A percentile compares a stretch with the other conserved stretches of the same genome.
These are phyloP conservation scores for Centrocercus urophasianus DNA, from an alignment of 2,113 vertebrate species.

Conservation along the genomic window DNA sequence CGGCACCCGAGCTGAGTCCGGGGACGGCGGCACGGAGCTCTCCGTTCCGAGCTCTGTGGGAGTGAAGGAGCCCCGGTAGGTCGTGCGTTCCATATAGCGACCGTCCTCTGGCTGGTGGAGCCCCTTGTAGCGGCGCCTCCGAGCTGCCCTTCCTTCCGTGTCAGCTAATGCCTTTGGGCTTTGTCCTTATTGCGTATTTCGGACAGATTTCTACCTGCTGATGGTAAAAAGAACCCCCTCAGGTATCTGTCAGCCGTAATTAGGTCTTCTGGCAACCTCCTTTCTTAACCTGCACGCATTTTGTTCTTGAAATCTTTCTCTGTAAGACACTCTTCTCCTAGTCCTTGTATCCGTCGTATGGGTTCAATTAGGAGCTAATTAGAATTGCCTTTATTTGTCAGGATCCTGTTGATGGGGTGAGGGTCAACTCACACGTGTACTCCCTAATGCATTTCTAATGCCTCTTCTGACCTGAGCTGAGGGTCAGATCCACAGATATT, in stretches of 20 bases:
- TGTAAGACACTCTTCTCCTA: slow-evolving; percentile 24
- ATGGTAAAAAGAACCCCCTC: slow-evolving; percentile 42
- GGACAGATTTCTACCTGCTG: slow-evolving; percentile 52
- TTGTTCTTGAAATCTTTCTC: slow-evolving; percentile 54
- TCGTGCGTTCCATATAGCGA: too few relatives aligned
- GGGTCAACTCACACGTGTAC: neutral
- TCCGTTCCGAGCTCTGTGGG: too few relatives aligned
- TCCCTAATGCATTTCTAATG: neutral
- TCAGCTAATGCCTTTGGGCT: slow-evolving; percentile 46
- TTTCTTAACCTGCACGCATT: slow-evolving; percentile 32
- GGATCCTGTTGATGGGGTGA: slow-evolving; percentile 22
- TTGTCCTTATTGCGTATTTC: slow-evolving; percentile 60
- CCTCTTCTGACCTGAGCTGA: slow-evolving; percentile 24
- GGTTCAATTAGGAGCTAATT: slow-evolving; percentile 57
- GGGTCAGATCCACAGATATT: neutral
- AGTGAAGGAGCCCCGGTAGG: too few relatives aligned
- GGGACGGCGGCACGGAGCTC: too few relatives aligned
- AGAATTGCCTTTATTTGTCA: slow-evolving; percentile 37
- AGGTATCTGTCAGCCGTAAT: slow-evolving; percentile 56
- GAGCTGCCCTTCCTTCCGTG: slow-evolving; percentile 23
- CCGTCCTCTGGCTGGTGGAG: too few relatives aligned
- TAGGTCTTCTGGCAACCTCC: slow-evolving; percentile 67
- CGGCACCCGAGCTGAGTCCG: too few relatives aligned
- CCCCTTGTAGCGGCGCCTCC: neutral
- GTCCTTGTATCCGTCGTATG: slow-evolving; percentile 30